phyloP scores from a whole-genome alignment of 2,888 invertebrate genomes.

The Ganaspis brasiliensis region DNA sequence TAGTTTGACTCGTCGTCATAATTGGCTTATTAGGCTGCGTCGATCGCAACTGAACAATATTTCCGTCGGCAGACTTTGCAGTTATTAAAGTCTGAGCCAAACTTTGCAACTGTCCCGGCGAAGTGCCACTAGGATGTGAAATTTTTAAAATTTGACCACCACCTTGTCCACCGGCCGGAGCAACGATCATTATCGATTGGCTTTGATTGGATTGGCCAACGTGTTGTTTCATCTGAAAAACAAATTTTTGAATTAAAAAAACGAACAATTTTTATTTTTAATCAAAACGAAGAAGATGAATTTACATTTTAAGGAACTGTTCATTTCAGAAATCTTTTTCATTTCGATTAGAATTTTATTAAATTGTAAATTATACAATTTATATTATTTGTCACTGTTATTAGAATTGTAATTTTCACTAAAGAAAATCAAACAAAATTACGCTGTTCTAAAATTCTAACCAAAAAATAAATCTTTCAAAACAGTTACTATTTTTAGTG shows the following conservation, averaged over 20 bases:
- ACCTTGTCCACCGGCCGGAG: constrained; percentile 77
- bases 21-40: constrained; percentile 72
- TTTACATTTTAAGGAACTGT: too few species aligned
- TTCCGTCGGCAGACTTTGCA: constrained; percentile 78
- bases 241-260: constrained; percentile 34
- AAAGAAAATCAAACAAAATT: too few species aligned
- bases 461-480: too few species aligned
- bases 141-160: constrained; percentile 79
- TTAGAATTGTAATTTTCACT: too few species aligned
- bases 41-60: constrained; percentile 77
- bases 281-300: not conserved
- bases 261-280: too few species aligned
- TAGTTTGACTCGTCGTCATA: constrained; percentile 73
- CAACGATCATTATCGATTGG: constrained; percentile 79
- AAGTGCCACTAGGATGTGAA: constrained; percentile 77
- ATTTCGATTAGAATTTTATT: too few species aligned
- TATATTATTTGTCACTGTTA: too few species aligned
- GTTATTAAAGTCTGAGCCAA: constrained; percentile 78
- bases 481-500: too few species aligned
- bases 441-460: too few species aligned
- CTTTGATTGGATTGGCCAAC: constrained; percentile 73
- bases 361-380: too few species aligned
- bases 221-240: constrained; percentile 71
- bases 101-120: constrained; percentile 77
- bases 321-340: too few species aligned